Evolutionary conservation across 2,113 vertebrate genomes (phyloP), one percentile per base, ranked within the genome.

Genomic region (Syrrhaptes paradoxus): DNA sequence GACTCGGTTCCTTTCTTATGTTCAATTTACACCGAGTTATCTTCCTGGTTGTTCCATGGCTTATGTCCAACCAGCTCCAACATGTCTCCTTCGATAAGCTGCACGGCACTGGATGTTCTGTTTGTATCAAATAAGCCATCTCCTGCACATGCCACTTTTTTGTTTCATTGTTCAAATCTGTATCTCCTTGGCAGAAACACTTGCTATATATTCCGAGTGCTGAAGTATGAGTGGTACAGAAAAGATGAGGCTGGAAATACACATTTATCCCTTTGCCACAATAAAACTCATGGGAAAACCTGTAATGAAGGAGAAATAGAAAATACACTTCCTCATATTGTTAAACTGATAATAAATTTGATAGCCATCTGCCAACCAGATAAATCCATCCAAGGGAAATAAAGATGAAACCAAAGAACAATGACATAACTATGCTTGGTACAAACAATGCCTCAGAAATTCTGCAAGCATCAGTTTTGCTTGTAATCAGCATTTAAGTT

Each of bases 251-350:
- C 62, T 24, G 32, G 25, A 75, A 90, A 28, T 25, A 41, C 2
- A 70, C 6, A 43, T 10, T 43, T 80, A 59, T 34, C 17, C 14
- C 25, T 51, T 73, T 75, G 66, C 8, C 17, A 34, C 29, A 83
- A 31, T 70, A 25, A 62, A 86, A 89, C 16, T 77, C n/a, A 25
- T 22, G 20, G 43, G 38, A 52, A 57, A 58, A 45, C 0, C 5
- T 49, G 17, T 57, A 70, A 68, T n/a, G n/a, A 77, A 57, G 16
- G 26, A 73, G 29, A 63, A 90, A 7, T 57, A 18, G 31, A 55
- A 78, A 48, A 4, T 20, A 45, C 4, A 2, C 2, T n/a, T 70
- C 16, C 19, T 49, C 10, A 51, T 32, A 17, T 24, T 1, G 2
- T 10, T 62, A 54, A 82, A 57, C 28, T 54, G 15, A 70, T 76